Conservation (phyloP, 2,113 vertebrate genomes). For the Neopipo cinnamomea region DNA sequence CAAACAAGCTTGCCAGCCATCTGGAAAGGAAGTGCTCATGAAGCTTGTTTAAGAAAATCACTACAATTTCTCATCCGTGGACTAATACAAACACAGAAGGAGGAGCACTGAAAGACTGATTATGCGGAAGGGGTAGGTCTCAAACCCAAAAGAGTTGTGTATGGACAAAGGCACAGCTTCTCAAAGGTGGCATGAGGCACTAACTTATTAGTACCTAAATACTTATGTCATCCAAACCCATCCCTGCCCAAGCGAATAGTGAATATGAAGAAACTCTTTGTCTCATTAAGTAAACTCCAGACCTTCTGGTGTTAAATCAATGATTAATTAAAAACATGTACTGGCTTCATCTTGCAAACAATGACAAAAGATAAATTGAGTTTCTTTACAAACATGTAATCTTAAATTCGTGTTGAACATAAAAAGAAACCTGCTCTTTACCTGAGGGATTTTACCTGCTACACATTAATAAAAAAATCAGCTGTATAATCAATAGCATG, state of each 20-base stretch:
- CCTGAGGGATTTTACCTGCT: neutral
- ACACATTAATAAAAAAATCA: neutral
- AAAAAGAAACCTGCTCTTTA: neutral
- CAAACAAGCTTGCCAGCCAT: slow-evolving; percentile 22
- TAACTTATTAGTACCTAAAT: neutral
- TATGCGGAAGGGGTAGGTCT: neutral
- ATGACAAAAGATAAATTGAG: neutral
- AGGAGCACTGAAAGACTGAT: neutral
- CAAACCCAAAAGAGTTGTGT: neutral
- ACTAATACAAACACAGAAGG: neutral
- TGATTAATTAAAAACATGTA: neutral
- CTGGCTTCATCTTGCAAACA: neutral
- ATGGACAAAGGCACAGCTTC: neutral
- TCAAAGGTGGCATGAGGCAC: neutral
- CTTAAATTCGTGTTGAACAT: neutral
- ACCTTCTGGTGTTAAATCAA: neutral
- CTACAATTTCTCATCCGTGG: neutral
- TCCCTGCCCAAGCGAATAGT: neutral
- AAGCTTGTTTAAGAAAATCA: slow-evolving; percentile 28
- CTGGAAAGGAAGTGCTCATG: slow-evolving; percentile 2
- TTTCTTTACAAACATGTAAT: neutral
- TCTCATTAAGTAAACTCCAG: neutral
- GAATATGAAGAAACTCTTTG: neutral
- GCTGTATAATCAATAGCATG: neutral
- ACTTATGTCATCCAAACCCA: neutral